Base-by-base conservation (phyloP, 2,113 vertebrate species). In the Murina feae region DNA sequence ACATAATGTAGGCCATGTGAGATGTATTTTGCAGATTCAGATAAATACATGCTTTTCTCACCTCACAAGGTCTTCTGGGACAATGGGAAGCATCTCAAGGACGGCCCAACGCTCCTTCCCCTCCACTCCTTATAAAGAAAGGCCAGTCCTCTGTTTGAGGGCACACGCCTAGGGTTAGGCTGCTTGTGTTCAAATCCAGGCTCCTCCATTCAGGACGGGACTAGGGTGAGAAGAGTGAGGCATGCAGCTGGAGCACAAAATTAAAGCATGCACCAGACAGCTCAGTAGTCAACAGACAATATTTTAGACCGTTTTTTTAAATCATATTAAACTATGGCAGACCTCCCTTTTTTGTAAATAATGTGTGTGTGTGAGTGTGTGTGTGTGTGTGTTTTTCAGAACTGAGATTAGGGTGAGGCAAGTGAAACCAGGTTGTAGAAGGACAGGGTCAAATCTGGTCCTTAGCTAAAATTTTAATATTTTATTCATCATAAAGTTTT, bases 321-420 rank as follows among this genome's bases (percentile, higher is more conserved):
- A 9, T n/a, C 39, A 2, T 11, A 7, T 39, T 0, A 25, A 42
- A 68, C 42, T 23, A 8, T 6, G 13, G 66, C 58, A 37, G 35
- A 37, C 18, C 16, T 2, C 25, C 20, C 20, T 7, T 21, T 65
- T 30, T 10, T 47, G 6, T 28, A 44, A 84, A 28, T 21, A 6
- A 42, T 1, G 0, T 23, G 10, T 44, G n/a, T n/a, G n/a, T n/a
- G n/a, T n/a, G n/a, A n/a, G n/a, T 1, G 0, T 23, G 10, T 1
- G 0, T 23, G 10, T 1, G 0, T 23, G 10, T 1, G 0, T 23
- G 10, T 58, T 60, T 79, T 88, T 83, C 37, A 58, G 65, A 79
- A 17, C 39, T 35, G 44, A 60, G 25, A n/a, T 4, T n/a, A 16
- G 25, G 35, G 3, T 60, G 9, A 86, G 58, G 9, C 0, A 5